These are phyloP conservation scores for Pantala flavescens DNA, from an alignment of 1,140 invertebrate species.

Conservation along the genomic window DNA sequence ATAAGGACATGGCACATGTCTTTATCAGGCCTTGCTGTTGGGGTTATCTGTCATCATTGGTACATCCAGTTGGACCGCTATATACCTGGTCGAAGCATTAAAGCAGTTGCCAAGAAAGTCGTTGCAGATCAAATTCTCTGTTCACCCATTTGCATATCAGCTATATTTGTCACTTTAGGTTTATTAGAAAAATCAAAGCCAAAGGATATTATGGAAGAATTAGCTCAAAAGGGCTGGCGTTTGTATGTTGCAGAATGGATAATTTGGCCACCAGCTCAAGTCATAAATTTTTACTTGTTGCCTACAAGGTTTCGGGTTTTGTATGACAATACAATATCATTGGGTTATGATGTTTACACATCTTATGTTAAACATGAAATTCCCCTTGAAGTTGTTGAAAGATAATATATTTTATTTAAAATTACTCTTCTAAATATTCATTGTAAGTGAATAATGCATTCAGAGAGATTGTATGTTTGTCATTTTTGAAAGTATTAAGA, in stretches of 20 bases:
- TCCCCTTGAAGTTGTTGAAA: neutral
- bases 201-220: constrained; percentile 54
- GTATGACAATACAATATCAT: constrained; percentile 81
- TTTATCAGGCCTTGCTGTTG: constrained; percentile 63
- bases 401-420: too few species aligned
- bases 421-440: too few species aligned
- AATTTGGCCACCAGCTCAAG: constrained; percentile 71
- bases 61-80: constrained; percentile 59
- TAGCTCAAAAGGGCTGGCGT: constrained; percentile 64
- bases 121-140: constrained; percentile 78
- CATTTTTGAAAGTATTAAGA: too few species aligned
- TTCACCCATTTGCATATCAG: constrained; percentile 70
- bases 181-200: constrained; percentile 54
- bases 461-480: too few species aligned
- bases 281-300: constrained; percentile 80
- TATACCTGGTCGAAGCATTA: constrained; percentile 55
- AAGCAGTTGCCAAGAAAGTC: constrained; percentile 71
- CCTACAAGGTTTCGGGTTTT: constrained; percentile 74
- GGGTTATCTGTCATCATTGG: constrained; percentile 78
- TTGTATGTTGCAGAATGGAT: constrained; percentile 74
- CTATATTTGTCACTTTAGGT: constrained; percentile 70
- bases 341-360: constrained; percentile 87
- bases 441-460: too few species aligned
- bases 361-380: constrained; percentile 71
- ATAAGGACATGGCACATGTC: constrained; percentile 67